Percentiles rank a stretch among this genome's conserved stretches.
These are phyloP conservation scores for Eidolon dupreanum DNA, from an alignment of 2,797 vertebrate genomes.

Conservation along the genomic window DNA sequence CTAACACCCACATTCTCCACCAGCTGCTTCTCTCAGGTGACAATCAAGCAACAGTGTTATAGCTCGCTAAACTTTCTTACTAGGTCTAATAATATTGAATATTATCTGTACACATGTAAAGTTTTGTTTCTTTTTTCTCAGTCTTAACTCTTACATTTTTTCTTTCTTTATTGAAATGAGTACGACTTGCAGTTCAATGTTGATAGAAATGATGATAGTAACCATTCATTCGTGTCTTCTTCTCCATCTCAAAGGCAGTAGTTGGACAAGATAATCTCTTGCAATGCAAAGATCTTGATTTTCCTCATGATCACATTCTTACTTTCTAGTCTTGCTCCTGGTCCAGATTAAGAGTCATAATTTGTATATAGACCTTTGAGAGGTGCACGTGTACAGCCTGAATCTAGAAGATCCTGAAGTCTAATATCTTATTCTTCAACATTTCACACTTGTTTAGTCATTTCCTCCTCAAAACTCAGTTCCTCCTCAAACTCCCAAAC, in stretches of 20 bases:
- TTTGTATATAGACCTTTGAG: background rate
- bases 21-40: background rate
- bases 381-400: background rate
- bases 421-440: slow-evolving; percentile 4
- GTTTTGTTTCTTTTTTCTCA: background rate
- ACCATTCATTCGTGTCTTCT: background rate
- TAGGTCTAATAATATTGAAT: slow-evolving; percentile 9
- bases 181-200: background rate
- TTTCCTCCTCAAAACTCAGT: slow-evolving; percentile 46
- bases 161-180: background rate
- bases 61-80: background rate
- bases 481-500: slow-evolving; percentile 10
- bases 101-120: background rate
- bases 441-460: slow-evolving; percentile 45
- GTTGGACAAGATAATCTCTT: background rate
- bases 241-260: background rate
- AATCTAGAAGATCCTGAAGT: background rate
- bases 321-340: background rate
- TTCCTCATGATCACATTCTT: background rate
- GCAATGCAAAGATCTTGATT: background rate
- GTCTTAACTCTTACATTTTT: background rate
- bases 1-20: background rate
- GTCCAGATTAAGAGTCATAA: background rate
- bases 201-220: background rate
- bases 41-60: background rate